These are phyloP conservation scores for Ceyx cyanopectus DNA, from an alignment of 2,113 vertebrate genomes.

Conservation along the genomic window DNA sequence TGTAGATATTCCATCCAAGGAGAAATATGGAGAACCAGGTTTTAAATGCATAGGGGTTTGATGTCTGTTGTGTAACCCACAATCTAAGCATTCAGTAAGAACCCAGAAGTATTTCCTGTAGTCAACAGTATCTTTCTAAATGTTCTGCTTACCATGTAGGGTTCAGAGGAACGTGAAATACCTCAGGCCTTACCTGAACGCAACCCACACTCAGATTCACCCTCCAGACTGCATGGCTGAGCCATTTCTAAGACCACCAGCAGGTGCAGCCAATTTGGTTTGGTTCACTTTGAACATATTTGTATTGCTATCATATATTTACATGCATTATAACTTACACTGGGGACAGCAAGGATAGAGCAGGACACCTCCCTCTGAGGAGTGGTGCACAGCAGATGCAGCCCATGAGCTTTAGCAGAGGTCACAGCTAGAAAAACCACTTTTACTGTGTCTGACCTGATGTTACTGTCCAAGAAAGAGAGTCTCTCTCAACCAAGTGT, in stretches of 20 bases:
- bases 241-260: neutral
- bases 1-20: neutral
- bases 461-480: neutral
- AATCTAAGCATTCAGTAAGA: neutral
- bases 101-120: neutral
- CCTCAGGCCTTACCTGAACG: neutral
- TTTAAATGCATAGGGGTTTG: neutral
- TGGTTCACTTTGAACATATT: neutral
- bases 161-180: neutral
- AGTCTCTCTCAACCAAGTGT: neutral
- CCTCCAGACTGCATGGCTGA: neutral
- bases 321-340: neutral
- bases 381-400: neutral
- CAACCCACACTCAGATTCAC: neutral
- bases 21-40: neutral
- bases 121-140: neutral
- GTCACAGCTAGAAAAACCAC: neutral
- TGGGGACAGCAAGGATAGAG: neutral
- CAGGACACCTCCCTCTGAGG: neutral
- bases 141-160: neutral
- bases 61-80: neutral
- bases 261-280: neutral
- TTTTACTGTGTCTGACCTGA: neutral
- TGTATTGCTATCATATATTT: neutral
- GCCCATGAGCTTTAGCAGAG: neutral